Base-by-base conservation (phyloP, 2,888 invertebrate genomes). In the Syrista parreyssii region DNA sequence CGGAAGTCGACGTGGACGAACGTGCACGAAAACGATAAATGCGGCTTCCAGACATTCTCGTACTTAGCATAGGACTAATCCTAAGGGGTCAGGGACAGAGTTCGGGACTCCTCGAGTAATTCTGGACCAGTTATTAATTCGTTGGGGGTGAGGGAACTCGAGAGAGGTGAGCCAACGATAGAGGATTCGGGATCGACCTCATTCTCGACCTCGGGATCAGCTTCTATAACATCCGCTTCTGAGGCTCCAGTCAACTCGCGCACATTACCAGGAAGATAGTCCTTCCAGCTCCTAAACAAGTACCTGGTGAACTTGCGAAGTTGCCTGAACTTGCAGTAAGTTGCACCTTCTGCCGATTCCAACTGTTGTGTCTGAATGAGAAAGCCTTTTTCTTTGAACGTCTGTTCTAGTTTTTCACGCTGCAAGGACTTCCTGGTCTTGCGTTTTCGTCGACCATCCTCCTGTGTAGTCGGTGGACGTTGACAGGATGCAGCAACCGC, bases 291-390 rank as follows among this genome's bases (percentile, higher is more conserved):
- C 85, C 98, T 93, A 87, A 98, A 97, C 81, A 98, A 92, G 89
- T 98, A 98, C 76, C 98, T 93, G 0, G 98, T 98, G 88, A 98
- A 98, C 90, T 98, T 98, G 82, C 97, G 93, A 35, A 98, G 92
- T 89, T 98, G 98, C 74, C 98, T 92, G 89, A 98, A 98, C 91
- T 98, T 98, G 91, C 98, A 98, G 88, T 98, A 98, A 0, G 98
- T 98, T 0, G 98, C 97, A 0, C 98, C 98, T 89, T 98, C 98
- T 0, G 98, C 97, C 0, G 97, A 97, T 88, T 98, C 97, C 75
- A 98, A 92, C 89, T 98, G 98, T 89, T 98, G 98, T 0, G 98
- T 98, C 89, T 98, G 98, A 78, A 98, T 98, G 74, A 98, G 92
- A 89, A 98, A 98, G 0, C 98, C 98, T 87, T 97, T 97, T 88